Evolutionary conservation across 2,113 vertebrate species (phyloP).

Genomic region (Neodon shergylaensis): DNA sequence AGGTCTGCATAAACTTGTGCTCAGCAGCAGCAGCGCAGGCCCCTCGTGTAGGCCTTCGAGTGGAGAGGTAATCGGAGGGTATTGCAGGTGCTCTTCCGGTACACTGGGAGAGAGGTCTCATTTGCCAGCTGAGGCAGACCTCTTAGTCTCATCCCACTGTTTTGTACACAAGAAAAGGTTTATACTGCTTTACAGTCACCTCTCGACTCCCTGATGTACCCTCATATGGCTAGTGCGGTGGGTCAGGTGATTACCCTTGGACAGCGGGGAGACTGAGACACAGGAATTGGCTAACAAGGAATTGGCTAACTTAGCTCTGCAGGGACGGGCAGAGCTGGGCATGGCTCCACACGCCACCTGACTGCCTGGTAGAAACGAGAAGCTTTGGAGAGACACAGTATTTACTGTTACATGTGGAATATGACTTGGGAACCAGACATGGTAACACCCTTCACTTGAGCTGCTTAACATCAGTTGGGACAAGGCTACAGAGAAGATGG

Average conservation of each 20-base stretch:
- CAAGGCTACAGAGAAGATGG: background rate
- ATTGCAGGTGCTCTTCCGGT: background rate
- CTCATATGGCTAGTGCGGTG: background rate
- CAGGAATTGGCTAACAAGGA: too few relatives aligned
- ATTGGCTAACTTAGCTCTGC: background rate
- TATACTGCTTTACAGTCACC: fast-evolving
- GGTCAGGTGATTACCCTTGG: too few relatives aligned
- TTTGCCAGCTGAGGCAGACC: fast-evolving
- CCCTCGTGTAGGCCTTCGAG: background rate
- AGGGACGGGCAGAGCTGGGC: background rate
- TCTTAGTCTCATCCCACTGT: background rate
- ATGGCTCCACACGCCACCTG: background rate
- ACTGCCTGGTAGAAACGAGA: too few relatives aligned
- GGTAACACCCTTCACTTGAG: too few relatives aligned
- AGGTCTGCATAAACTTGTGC: background rate
- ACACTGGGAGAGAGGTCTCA: too few relatives aligned
- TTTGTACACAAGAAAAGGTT: fast-evolving
- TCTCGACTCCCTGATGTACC: background rate
- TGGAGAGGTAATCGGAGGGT: background rate
- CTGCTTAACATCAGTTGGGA: background rate
- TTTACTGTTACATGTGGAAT: fast-evolving
- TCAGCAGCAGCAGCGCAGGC: background rate
- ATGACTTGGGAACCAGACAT: background rate
- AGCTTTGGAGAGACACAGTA: fast-evolving
- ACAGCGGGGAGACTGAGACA: background rate